These are phyloP conservation scores for Hydrotaea cyrtoneurina DNA, from an alignment of 2,888 invertebrate species.

Conservation along the genomic window DNA sequence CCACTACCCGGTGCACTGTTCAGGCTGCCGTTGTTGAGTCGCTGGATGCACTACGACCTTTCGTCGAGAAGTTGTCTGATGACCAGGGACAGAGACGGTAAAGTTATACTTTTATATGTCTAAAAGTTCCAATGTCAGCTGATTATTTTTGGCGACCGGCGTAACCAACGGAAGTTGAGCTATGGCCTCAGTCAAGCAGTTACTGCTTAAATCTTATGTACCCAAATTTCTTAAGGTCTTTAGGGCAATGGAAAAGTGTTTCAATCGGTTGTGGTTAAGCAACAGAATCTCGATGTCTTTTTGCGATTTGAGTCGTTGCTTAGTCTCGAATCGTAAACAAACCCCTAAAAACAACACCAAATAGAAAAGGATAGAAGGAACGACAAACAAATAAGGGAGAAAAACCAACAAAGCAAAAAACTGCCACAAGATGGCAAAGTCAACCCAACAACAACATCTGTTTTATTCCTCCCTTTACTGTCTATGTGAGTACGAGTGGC, in stretches of 20 bases:
- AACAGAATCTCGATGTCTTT: slow-evolving; percentile 86
- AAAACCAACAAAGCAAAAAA: not conserved
- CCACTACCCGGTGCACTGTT: too few species aligned
- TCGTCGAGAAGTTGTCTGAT: too few species aligned
- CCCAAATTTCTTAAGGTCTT: slow-evolving; percentile 87
- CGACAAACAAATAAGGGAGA: slow-evolving; percentile 16
- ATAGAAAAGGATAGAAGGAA: slow-evolving; percentile 14
- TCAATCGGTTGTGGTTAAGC: slow-evolving; percentile 92
- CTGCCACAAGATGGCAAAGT: not conserved
- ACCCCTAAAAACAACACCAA: slow-evolving; percentile 35
- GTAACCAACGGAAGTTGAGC: slow-evolving; percentile 88
- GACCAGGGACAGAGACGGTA: too few species aligned
- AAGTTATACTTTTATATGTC: too few species aligned
- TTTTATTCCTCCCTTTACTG: slow-evolving; percentile 53
- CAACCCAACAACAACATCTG: slow-evolving; percentile 54
- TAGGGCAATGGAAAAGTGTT: slow-evolving; percentile 84
- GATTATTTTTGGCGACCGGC: slow-evolving; percentile 94
- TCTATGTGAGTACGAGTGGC: slow-evolving; percentile 8
- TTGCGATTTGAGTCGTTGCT: slow-evolving; percentile 77
- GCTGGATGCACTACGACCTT: too few species aligned
- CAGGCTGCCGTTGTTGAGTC: too few species aligned
- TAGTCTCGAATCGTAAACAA: slow-evolving; percentile 50
- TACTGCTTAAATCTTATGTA: slow-evolving; percentile 93
- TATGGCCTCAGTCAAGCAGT: slow-evolving; percentile 90
- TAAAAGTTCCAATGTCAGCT: too few species aligned